Evolutionary conservation across 2,113 vertebrate species (phyloP).

Genomic region (Ovibos moschatus): DNA sequence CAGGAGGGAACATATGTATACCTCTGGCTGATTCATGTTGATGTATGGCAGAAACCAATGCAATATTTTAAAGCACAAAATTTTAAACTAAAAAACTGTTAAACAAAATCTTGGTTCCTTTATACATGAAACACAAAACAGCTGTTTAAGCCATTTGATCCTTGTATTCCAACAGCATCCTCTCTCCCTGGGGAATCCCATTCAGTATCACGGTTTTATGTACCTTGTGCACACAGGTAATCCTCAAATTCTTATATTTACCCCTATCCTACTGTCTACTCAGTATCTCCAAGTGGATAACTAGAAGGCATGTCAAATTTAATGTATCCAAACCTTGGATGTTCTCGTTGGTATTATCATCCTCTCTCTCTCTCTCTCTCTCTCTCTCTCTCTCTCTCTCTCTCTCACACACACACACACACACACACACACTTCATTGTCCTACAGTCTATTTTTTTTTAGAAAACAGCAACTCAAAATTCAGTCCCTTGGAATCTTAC

Average conservation of each 20-base stretch:
- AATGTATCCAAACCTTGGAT: no score
- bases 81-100: neutral
- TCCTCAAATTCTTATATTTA: neutral
- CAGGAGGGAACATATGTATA: neutral
- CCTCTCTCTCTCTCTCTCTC: fast-evolving
- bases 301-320: neutral
- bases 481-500: neutral
- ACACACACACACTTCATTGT: neutral
- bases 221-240: neutral
- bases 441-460: neutral
- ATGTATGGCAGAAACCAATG: neutral
- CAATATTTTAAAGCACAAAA: neutral
- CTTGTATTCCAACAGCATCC: neutral
- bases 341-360: neutral
- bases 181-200: neutral
- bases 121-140: neutral
- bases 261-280: neutral
- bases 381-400: neutral
- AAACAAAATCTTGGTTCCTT: neutral
- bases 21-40: neutral
- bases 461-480: neutral
- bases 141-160: neutral
- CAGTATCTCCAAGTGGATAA: neutral
- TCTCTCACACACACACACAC: neutral
- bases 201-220: neutral